These are phyloP conservation scores for Acanthaster planci DNA, from an alignment of 35 echinoderm and acorn worm species.

Conservation along the genomic window DNA sequence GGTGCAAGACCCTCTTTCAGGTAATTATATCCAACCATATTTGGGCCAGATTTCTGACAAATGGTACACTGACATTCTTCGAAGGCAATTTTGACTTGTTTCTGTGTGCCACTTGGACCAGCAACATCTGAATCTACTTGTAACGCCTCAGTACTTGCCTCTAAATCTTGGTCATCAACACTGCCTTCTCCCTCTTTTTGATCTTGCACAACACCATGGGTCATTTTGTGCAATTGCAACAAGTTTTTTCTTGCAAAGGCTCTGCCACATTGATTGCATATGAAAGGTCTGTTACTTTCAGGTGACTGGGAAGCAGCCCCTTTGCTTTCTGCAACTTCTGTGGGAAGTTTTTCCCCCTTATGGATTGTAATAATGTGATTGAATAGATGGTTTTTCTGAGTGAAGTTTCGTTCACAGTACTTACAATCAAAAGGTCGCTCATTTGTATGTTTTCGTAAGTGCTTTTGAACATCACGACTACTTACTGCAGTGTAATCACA, in stretches of 20 bases:
- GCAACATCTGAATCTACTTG: neutral
- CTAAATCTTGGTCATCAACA: neutral
- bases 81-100: neutral
- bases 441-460: constrained; percentile 29
- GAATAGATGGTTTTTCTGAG: constrained; percentile 28
- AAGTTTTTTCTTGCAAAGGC: constrained; percentile 23
- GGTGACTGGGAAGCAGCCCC: neutral
- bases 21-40: constrained; percentile 17
- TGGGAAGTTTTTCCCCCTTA: constrained; percentile 4
- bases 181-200: neutral
- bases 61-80: constrained; percentile 22
- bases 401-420: constrained; percentile 24
- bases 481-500: constrained; percentile 36
- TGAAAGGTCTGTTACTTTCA: constrained; percentile 27
- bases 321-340: neutral
- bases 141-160: neutral
- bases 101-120: neutral
- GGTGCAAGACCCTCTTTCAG: constrained; percentile 1
- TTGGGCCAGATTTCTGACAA: constrained; percentile 15
- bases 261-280: constrained; percentile 39
- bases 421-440: constrained; percentile 35
- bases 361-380: constrained; percentile 32
- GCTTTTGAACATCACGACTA: constrained; percentile 37
- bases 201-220: constrained; percentile 25
- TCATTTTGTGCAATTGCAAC: constrained; percentile 40